Evolutionary conservation across 2,888 invertebrate genomes (phyloP), one percentile per base, ranked within the genome.

Genomic region (Hydriomena furcata): DNA sequence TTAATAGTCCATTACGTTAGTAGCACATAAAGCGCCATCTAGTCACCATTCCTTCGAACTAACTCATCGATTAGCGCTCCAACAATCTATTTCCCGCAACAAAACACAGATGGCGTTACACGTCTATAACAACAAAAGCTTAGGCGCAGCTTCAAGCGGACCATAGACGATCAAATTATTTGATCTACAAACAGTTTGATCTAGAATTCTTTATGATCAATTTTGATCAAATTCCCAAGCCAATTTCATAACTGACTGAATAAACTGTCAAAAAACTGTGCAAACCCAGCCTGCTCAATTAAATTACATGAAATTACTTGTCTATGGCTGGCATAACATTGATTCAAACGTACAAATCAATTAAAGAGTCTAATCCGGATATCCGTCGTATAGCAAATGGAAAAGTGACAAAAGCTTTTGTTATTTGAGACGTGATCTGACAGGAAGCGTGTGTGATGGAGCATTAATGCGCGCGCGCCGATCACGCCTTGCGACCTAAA

Each of bases 21-120:
- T n/a, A n/a, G n/a, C n/a, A n/a, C n/a, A n/a, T n/a, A n/a, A n/a
- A 57, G 28, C 58, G 60, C 55, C 58, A 55, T 48, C 60, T 60
- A 27, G 34, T 5, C 20, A 8, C 5, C 2, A 10, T 5, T 6
- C n/a, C 21, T 24, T 8, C 7, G 5, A 36, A 37, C 37, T 37
- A 28, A 24, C 13, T 13, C 12, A 43, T 52, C 34, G 41, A 54
- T 35, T 4, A 21, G 11, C 11, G 8, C 30, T 3, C 1, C 13
- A 2, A 25, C 8, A 5, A 10, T 34, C 20, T 21, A 11, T 36
- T 52, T 27, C 31, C 17, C 7, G 8, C 21, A 8, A n/a, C 3
- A 11, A 17, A 23, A 7, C 41, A 37, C 13, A 59, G 59, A 49
- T 53, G 52, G 48, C 53, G 51, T 7, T 38, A 43, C 34, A 13